Evolutionary conservation across 2,888 invertebrate species (phyloP), one percentile per base, ranked within the genome.

Genomic region (Siphlonurus alternatus): DNA sequence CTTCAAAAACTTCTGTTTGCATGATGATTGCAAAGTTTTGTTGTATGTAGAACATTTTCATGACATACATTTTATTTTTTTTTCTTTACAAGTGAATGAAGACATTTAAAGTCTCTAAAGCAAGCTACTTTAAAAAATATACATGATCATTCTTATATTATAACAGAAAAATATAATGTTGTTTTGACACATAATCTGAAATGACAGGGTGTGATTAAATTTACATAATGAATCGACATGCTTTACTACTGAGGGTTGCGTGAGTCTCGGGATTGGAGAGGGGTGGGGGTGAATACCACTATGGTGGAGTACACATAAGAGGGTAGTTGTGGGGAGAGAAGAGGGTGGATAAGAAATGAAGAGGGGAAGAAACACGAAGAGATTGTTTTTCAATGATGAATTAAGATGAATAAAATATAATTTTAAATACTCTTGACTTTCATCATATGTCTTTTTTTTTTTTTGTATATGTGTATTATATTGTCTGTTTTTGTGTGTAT

Each of bases 151-250:
- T 10, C 15, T 10, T 38, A 38, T 38, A 38, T 38, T 10, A 10
- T 10, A 10, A 38, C 15, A 38, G 5, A 38, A 10, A 38, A 10
- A 38, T 38, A 38, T 38, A 38, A 56, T 22, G 56, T 56, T 56
- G 56, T 56, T 56, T 56, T 56, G 56, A 56, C 56, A 56, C 56
- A 56, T 56, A 56, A 56, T 56, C 56, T 56, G 7, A 22, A n/a
- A n/a, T 56, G 56, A 56, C 56, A 56, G 5, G 56, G 19, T 56
- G 20, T 56, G 56, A 56, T 56, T 56, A 56, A 56, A 56, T 56
- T 56, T 56, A n/a, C 56, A 56, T 56, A 56, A 56, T 56, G 38
- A 38, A 38, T 38, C 38, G 38, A 38, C 38, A 38, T 38, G 38
- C 38, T 10, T 38, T 38, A 10, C 5, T 15, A 38, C 15, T 38